Base-by-base conservation (phyloP, 2,797 vertebrate species). In the Myotis myotis region DNA sequence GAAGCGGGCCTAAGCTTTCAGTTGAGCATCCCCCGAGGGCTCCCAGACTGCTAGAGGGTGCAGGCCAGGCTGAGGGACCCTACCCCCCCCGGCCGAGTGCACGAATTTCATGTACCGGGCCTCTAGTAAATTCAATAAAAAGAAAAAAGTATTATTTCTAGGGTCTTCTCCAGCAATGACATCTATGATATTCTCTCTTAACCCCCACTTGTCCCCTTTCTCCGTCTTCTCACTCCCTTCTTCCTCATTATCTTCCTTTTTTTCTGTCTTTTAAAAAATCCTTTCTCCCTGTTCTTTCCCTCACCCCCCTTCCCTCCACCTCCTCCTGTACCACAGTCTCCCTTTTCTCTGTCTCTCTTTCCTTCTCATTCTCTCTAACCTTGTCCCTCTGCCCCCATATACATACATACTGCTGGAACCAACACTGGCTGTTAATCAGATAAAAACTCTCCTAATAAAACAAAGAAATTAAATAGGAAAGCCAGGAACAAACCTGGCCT, bases 361-460 rank as follows among this genome's bases (percentile, higher is more conserved):
- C 44, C 22, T 60, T 16, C 23, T 76, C 44, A 0, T 1, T 12
- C 74, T 78, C 30, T 53, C 74, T 38, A 9, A 49, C 19, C 76
- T 22, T 3, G 19, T 15, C 4, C 20, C 0, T 19, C 1, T 8
- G 9, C 64, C 20, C 13, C 12, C 8, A 41, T 2, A 12, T 19
- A 49, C 8, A 15, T 2, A 36, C 53, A n/a, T 6, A 20, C 60
- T 20, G 12, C 70, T 23, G 38, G 33, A 64, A 70, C 41, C 51
- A 60, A 57, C 41, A 19, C 20, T 10, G 33, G 4, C 36, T 19
- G 1, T 30, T n/a, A 25, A 76, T 87, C 4, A 49, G 60, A 84
- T 66, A 70, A 96, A 97, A 92, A 92, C 84, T 96, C 95, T 96
- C 93, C 92, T 93, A 84, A 89, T 95, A 72, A 93, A 94, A 41